Base-by-base conservation (phyloP, 2,888 invertebrate species). In the Nephrotoma appendiculata region DNA sequence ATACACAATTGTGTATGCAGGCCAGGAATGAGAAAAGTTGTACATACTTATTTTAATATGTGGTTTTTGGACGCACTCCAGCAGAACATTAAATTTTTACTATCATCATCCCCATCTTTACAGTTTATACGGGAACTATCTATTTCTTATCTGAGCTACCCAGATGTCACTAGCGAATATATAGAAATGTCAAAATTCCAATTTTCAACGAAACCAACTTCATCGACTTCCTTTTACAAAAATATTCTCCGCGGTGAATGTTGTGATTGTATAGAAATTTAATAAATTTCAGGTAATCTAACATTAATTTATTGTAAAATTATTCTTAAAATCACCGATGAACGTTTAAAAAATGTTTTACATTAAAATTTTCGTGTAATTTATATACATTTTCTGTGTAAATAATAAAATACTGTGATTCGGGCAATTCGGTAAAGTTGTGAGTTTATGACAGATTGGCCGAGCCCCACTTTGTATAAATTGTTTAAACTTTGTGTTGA, bases 281-380 rank as follows among this genome's bases (percentile, higher is more conserved):
- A 90, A 89, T 90, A 91, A 91, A 91, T 91, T 91, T 89, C 89
- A 91, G 91, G 91, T 91, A 91, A 91, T 91, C 91, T 89, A 31
- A 19, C 9, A 31, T 7, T 44, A 42, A 85, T 43, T 44, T 19
- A 85, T 19, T 1, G 15, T 19, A 15, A 19, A 85, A 85, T 31
- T 42, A 19, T 15, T 85, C 5, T 85, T 44, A 85, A 85, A 44
- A 44, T 15, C 15, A 15, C 15, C 43, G 85, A 85, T 85, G 85
- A 85, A 44, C 19, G 1, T 44, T 43, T 44, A 7, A 44, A 15
- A 85, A 85, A 44, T 85, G 43, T 42, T 44, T 19, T 85, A 9
- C 19, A 19, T 15, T 31, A 2, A 19, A 85, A 44, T 44, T 42
- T 85, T 85, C 7, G 9, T 85, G 43, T 44, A 44, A 42, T 19